phyloP scores from a whole-genome alignment of 1,140 invertebrate genomes.

The Philaenus spumarius region DNA sequence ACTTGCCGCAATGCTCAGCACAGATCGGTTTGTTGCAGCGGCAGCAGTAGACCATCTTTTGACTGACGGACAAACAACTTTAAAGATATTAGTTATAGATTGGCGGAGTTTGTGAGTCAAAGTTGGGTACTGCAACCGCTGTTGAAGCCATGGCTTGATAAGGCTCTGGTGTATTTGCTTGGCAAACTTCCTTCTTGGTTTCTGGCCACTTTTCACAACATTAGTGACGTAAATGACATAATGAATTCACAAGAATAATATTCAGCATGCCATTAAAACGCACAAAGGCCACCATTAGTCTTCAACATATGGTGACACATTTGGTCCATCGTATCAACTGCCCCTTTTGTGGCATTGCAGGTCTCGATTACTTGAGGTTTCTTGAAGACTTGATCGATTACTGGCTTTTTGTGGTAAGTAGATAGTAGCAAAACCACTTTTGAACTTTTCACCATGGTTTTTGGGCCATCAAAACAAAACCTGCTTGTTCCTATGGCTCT shows the following conservation, averaged over 20 bases:
- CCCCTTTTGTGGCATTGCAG: no score
- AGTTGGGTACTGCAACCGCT: slow-evolving; percentile 5
- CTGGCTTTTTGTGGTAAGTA: no score
- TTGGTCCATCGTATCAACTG: background rate
- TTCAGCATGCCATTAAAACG: background rate
- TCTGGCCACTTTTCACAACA: background rate
- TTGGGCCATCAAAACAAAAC: no score
- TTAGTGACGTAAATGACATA: slow-evolving; percentile 1
- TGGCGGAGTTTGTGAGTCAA: no score
- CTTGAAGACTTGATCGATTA: no score
- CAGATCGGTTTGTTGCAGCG: slow-evolving; percentile 13
- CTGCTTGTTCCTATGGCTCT: no score
- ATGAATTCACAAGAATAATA: background rate
- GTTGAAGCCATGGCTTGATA: background rate
- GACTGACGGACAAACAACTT: slow-evolving; percentile 1
- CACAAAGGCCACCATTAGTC: background rate
- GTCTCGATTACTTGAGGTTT: no score
- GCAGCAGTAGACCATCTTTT: slow-evolving; percentile 13
- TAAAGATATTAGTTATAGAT: background rate
- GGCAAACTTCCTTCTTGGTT: background rate
- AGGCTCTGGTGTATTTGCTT: background rate
- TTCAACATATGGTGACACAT: background rate
- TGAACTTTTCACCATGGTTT: no score
- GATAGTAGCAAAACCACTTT: no score
- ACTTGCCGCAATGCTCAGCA: slow-evolving; percentile 8